Base-by-base conservation (phyloP, 2,113 vertebrate species). In the Pao palembangensis region DNA sequence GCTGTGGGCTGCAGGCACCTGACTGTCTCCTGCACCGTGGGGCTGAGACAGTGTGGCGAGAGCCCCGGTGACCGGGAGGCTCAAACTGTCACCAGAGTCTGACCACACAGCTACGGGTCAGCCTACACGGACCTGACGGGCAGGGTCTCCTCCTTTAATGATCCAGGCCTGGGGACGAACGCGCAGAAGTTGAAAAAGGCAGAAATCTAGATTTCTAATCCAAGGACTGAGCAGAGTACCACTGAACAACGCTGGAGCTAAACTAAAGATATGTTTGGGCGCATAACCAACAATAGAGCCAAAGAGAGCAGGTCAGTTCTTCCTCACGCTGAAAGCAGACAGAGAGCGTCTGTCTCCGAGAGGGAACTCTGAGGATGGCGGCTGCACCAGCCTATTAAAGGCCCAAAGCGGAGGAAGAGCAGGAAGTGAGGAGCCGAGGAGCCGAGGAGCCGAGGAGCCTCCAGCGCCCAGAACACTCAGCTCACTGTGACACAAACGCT, bases 91-190 rank as follows among this genome's bases (percentile, higher is more conserved):
- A 76, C 79, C 72, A 23, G 12, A 55, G 58, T 70, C 75, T 67
- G 65, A 70, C 73, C 78, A 68, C 80, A 87, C 82, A 84, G 82
- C 78, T 83, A 73, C 47, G 73, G 82, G 85, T 87, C 85, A 87
- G 78, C 23, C 80, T 73, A 10, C 77, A 80, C 73, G 67, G 73
- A 76, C 68, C 71, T 77, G 77, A 67, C 65, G 13, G 70, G 47
- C 61, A 41, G 51, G 73, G 64, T 80, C 50, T 80, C 62, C 67
- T 58, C 61, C 64, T n/a, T 72, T 83, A 79, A 81, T 83, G 78
- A 81, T 66, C 54, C 60, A 75, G 70, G 1, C 28, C 10, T 51
- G 60, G 34, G 25, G 51, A 65, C 41, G 20, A 51, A 67, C 25
- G 48, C 34, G 8, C 34, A 38, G 10, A 4, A 20, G 6, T 28